Base-by-base conservation (phyloP, 1,140 invertebrate species). In the Neodiprion fabricii region DNA sequence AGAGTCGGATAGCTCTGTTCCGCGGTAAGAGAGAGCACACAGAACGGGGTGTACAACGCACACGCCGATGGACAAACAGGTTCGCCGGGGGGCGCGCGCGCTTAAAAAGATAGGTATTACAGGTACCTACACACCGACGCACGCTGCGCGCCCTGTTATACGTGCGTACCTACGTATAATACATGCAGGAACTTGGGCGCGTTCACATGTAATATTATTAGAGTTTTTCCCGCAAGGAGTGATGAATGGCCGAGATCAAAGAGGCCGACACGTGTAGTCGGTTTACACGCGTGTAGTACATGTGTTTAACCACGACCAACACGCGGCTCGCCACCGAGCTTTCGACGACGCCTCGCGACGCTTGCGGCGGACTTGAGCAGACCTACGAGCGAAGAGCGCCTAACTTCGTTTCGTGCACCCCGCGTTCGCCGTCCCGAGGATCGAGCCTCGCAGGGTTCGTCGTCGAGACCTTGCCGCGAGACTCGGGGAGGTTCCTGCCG, bases 201-300 rank as follows among this genome's bases (percentile, higher is more conserved):
- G 21, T 50, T 72, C 77, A 76, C 78, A 80, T 79, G 80, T 83
- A 85, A 87, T 86, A 86, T 86, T 86, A 87, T 87, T 87, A 86
- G 85, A 84, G 81, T 84, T 85, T 87, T 87, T 87, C 85, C 85
- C 82, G 81, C 82, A 78, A 80, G 79, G 80, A 80, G 80, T 87
- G 86, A 88, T 87, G 85, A 87, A 88, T 87, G 83, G 82, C 76
- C 70, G 74, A 86, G 86, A 87, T 88, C 87, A 88, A 88, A 88
- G 85, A 74, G 53, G 72, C 80, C 85, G 82, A 80, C 80, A 78
- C 75, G 75, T 82, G 82, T 81, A 85, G 84, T 85, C 83, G 83
- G 82, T 88, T 87, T 88, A 87, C 87, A 86, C 86, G 85, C 86
- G 82, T 88, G 86, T 87, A 87, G 83, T 87, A 87, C 86, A 88